phyloP scores from a whole-genome alignment of 2,797 vertebrate genomes.

The Danio aesculapii region DNA sequence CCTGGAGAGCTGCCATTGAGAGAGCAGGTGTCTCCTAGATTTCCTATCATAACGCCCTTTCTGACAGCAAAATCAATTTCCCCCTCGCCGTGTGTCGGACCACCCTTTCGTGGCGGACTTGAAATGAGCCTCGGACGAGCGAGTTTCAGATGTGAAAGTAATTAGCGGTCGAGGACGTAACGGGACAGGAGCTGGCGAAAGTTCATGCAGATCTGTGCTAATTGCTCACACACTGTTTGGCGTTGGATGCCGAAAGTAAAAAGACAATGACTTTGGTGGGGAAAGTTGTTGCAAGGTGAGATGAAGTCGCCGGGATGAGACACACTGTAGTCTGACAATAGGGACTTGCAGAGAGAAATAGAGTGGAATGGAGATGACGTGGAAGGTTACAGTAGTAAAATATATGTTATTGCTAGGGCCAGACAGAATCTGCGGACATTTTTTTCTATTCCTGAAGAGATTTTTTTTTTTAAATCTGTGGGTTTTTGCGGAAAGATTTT shows the following conservation, averaged over 20 bases:
- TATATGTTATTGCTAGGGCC: no score
- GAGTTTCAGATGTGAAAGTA: slow-evolving; percentile 61
- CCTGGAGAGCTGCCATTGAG: slow-evolving; percentile 56
- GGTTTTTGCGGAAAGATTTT: no score
- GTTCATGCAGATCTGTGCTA: slow-evolving; percentile 57
- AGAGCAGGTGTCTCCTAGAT: slow-evolving; percentile 77
- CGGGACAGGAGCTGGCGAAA: slow-evolving; percentile 43
- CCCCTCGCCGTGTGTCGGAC: slow-evolving; percentile 64
- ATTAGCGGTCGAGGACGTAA: slow-evolving; percentile 65
- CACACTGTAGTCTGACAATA: slow-evolving; percentile 25
- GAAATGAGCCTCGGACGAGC: slow-evolving; percentile 65
- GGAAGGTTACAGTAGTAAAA: no score
- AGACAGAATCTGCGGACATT: no score
- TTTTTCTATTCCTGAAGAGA: no score
- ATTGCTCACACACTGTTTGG: slow-evolving; percentile 59
- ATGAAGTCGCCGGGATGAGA: neutral
- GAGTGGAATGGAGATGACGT: no score
- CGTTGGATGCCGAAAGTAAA: slow-evolving; percentile 33
- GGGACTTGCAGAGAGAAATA: neutral
- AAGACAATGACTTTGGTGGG: slow-evolving; percentile 34
- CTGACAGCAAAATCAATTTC: slow-evolving; percentile 83
- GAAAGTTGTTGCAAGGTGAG: slow-evolving; percentile 35
- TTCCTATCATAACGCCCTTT: slow-evolving; percentile 78
- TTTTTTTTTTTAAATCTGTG: no score
- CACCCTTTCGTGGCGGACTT: slow-evolving; percentile 63